Base-by-base conservation (phyloP, 2,888 invertebrate species). In the Eulithis prunata region DNA sequence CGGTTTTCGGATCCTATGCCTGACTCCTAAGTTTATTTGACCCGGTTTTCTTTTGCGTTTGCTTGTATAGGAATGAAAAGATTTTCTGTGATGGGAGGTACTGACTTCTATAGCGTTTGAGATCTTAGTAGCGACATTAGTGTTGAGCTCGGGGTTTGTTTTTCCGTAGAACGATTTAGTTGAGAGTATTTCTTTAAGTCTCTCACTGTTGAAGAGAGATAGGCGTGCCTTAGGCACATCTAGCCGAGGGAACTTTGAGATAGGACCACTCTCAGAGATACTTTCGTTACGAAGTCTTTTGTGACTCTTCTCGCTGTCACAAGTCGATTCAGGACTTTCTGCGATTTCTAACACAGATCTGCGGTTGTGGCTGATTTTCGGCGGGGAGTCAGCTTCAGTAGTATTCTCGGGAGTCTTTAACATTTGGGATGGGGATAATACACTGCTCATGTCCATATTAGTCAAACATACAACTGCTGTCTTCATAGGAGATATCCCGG, bases 21-120 rank as follows among this genome's bases (percentile, higher is more conserved):
- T 84, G 0, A 96, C 96, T 0, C 96, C 96, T 66, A 93, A 87
- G 78, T 96, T 96, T n/a, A 96, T 95, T 79, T 94, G 94, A 0
- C 95, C 95, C 10, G 91, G 91, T 57, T 85, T 87, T 36, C 89
- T 87, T 66, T 88, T 81, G 56, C 83, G 77, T 66, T 82, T 79
- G 57, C 80, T 78, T 0, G 89, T 78, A 57, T 87, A 76, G 1
- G 87, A 79, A 57, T 86, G 82, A 32, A 88, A 83, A 21, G 84
- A 74, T 13, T 84, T 81, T 2, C 82, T 77, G 4, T 78, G 77
- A 6, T 86, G 80, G 0, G 77, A 76, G 0, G 78, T 77, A 0
- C 85, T 82, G 0, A 77, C 81, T 76, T 88, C 86, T 21, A 92
- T 87, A 13, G 90, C 91, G 47, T 80, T 82, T 0, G 87, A 85